Base-by-base conservation (phyloP, 2,888 invertebrate species). In the Phrixothrix hirtus region DNA sequence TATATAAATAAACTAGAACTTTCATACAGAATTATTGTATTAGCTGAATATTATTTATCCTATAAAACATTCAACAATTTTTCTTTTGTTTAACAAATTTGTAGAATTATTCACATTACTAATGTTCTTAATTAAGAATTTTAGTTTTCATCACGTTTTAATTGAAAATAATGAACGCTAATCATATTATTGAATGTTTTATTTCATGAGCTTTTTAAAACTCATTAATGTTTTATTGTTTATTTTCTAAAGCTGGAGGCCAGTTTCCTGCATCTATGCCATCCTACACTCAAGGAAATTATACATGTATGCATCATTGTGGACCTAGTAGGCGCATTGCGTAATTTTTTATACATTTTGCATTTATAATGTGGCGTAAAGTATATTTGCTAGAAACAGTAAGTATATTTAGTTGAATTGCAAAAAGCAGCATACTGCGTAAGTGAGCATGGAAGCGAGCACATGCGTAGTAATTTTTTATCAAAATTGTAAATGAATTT, bases 231-330 rank as follows among this genome's bases (percentile, higher is more conserved):
- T 57, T 57, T 16, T 42, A 48, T 57, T 66, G 44, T 72, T 70
- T 71, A 65, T 71, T 73, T 72, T 70, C 66, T 68, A 64, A 73
- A 90, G 90, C 90, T 70, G 82, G 89, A 69, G 92, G 89, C 61
- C 87, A 89, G 75, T 92, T 92, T 74, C 91, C 92, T 43, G 77
- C 84, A 55, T 89, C 88, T 75, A 87, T 91, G 74, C 83, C 88
- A 59, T 81, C 87, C 48, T 91, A 85, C 77, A 89, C 89, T 61
- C 89, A 91, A 77, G 92, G 92, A 74, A 91, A 86, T 75, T 94
- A 92, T 70, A 93, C 94, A 76, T 94, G 94, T 94, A 85, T 79
- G 85, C 79, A 78, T 74, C 73, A 52, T 53, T 57, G 56, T 55
- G 57, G 41, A 48, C 37, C 13, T 56, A 51, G 52, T 43, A 36